These are phyloP conservation scores for Phrynocephalus forsythii DNA, from an alignment of 2,797 vertebrate genomes.

Conservation along the genomic window DNA sequence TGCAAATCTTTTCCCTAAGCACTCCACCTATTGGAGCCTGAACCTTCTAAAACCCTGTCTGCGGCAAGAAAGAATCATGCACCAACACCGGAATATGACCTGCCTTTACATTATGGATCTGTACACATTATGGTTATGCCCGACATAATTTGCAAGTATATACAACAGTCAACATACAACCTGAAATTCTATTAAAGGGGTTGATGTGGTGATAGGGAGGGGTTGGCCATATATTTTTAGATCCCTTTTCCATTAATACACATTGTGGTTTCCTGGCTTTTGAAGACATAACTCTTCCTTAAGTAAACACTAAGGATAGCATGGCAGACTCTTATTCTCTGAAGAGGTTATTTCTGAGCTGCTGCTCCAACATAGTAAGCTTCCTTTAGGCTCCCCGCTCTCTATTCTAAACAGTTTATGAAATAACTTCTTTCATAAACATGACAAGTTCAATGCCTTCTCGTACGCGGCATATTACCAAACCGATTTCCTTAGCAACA, in stretches of 20 bases:
- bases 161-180: slow-evolving; percentile 16
- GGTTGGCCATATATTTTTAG: slow-evolving; percentile 2
- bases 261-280: slow-evolving; percentile 41
- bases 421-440: slow-evolving; percentile 54
- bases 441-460: slow-evolving; percentile 40
- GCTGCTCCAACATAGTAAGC: slow-evolving; percentile 48
- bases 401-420: slow-evolving; percentile 59
- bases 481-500: rapidly evolving
- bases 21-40: too few species aligned
- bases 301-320: slow-evolving; percentile 63
- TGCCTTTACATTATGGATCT: slow-evolving; percentile 5
- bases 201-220: rapidly evolving
- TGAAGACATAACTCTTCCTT: slow-evolving; percentile 49
- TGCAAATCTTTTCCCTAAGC: too few species aligned
- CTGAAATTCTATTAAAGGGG: not conserved
- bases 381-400: slow-evolving; percentile 52
- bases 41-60: not conserved
- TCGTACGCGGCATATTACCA: not conserved
- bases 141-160: not conserved
- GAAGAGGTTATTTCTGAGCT: slow-evolving; percentile 63
- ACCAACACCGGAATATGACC: not conserved
- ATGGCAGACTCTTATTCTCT: slow-evolving; percentile 58
- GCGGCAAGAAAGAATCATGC: not conserved
- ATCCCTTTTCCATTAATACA: slow-evolving; percentile 32
- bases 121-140: not conserved